A percentile compares a stretch with the other conserved stretches of the same genome.
These are phyloP conservation scores for Elegia similella DNA, from an alignment of 2,888 invertebrate genomes.

Conservation along the genomic window DNA sequence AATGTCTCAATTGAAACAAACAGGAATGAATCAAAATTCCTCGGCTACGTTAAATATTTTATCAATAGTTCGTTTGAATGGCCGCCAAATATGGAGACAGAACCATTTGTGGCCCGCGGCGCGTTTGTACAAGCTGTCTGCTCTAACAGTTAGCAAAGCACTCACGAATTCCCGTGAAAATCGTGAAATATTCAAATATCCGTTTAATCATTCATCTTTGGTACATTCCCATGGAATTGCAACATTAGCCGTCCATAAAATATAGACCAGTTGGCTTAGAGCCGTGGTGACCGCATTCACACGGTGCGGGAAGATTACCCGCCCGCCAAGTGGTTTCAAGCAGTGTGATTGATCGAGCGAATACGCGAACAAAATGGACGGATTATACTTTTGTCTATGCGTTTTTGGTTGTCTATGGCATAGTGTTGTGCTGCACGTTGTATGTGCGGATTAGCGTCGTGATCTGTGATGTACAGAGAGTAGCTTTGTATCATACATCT, in stretches of 20 bases:
- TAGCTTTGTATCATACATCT: neutral
- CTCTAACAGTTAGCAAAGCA: neutral
- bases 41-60: conserved; percentile 1
- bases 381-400: conserved; percentile 61
- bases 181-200: conserved; percentile 27
- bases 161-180: conserved; percentile 19
- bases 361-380: conserved; percentile 54
- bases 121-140: neutral
- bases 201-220: conserved; percentile 35
- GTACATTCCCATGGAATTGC: conserved; percentile 60
- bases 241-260: conserved; percentile 58
- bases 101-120: neutral
- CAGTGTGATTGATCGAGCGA: conserved; percentile 69
- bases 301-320: conserved; percentile 66
- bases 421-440: conserved; percentile 5
- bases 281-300: conserved; percentile 71
- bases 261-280: conserved; percentile 51
- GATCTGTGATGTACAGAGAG: neutral
- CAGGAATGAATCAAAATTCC: conserved; percentile 9
- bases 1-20: conserved; percentile 4
- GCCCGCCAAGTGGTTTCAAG: conserved; percentile 51
- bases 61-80: conserved; percentile 11
- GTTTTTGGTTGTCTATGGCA: conserved; percentile 35
- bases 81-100: conserved; percentile 6
- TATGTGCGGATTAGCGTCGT: neutral